Evolutionary conservation across 2,888 invertebrate species (phyloP), one percentile per base, ranked within the genome.

Genomic region (Tetropium fuscum): DNA sequence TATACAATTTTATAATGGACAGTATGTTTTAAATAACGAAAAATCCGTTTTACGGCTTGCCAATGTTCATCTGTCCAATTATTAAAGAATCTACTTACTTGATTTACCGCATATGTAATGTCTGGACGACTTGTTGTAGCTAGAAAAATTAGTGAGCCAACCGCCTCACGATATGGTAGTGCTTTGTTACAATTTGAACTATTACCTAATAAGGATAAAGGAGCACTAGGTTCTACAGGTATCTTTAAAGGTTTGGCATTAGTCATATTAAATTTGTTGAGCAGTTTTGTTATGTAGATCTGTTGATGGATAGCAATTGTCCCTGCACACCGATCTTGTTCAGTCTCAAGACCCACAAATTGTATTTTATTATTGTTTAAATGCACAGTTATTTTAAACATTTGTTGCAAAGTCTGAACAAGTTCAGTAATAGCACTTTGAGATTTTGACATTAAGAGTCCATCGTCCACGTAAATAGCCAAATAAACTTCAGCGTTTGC

Each of bases 321-420:
- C 34, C 34, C 34, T 34, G 34, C 34, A 34, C 11, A 34, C 13
- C 10, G 13, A 34, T 34, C 34, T 34, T 34, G 11, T 34, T 34
- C 34, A 11, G 13, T 34, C 13, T 34, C 13, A 11, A 27, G 27
- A 27, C 27, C n/a, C n/a, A n/a, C n/a, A 27, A 27, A 27, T 27
- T 27, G 27, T 27, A 27, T 27, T n/a, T n/a, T n/a, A n/a, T n/a
- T n/a, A n/a, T n/a, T n/a, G n/a, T n/a, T n/a, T n/a, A n/a, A n/a
- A n/a, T n/a, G n/a, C n/a, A n/a, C n/a, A n/a, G n/a, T n/a, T 27
- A 27, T 27, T 27, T 27, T 27, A 27, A 34, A 34, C 11, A 34
- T 34, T 34, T 34, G 34, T 34, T 34, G 34, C 13, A 34, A 34
- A 13, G 11, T 34, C 34, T 34, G 10, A 13, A 34, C 13, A 34